Base-by-base conservation (phyloP, 2,113 vertebrate genomes). In the Lepus europaeus region DNA sequence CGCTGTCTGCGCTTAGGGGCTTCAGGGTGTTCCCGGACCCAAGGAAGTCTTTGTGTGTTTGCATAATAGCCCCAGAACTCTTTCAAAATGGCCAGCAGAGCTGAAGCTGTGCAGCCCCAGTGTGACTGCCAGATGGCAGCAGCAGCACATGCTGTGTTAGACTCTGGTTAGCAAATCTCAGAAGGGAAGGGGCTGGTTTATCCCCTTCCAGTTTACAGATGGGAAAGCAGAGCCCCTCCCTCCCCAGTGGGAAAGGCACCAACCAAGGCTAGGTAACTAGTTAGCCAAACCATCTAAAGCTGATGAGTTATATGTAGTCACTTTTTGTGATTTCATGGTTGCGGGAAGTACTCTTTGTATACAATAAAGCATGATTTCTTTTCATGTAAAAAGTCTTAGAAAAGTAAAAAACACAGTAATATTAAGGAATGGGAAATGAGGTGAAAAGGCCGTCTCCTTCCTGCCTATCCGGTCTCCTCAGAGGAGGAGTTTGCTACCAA, bases 81-180 rank as follows among this genome's bases (percentile, higher is more conserved):
- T 90, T 83, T 49, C 6, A 25, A 64, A 82, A 45, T 22, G 27
- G 45, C 39, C 1, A 10, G 80, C 10, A 39, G 90, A 49, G 53
- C 59, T 13, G 56, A 25, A 19, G 17, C 25, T 23, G 27, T 51
- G 29, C 1, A 13, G n/a, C 23, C 33, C 29, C 8, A 0, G 5
- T 1, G 3, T 5, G 22, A 19, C 88, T 5, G 69, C 97, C 92
- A 97, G 97, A n/a, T 88, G 97, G 97, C 96, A 94, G 96, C 89
- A 95, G 82, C 29, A 25, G 36, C 45, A 53, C 89, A 9, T 0
- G 27, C 53, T 93, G 9, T 25, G 36, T 63, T 13, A 20, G 69
- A 82, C 51, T 59, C 61, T 8, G 9, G 56, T 7, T 16, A 5
- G 6, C 9, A 33, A 69, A 9, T 27, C 69, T 59, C 31, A 29